Conservation (phyloP, 2,888 invertebrate species). For the Caenorhabditis sp. region DNA sequence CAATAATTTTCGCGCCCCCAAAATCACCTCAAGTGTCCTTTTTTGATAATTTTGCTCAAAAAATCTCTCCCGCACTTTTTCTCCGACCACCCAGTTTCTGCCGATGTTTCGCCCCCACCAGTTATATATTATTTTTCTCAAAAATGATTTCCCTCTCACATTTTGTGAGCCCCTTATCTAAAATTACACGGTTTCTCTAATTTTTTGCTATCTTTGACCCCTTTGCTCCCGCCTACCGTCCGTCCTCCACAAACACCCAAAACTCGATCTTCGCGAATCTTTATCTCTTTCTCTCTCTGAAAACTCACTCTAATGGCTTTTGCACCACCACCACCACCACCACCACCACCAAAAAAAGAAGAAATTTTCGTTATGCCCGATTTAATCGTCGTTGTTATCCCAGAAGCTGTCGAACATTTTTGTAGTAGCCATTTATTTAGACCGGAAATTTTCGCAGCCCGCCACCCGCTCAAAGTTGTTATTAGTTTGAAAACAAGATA, state of each 20-base stretch:
- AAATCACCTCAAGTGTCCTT: constrained; percentile 49
- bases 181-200: constrained; percentile 30
- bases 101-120: constrained; percentile 17
- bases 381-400: constrained; percentile 31
- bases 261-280: constrained; percentile 37
- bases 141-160: constrained; percentile 2
- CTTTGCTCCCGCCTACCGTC: neutral
- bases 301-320: constrained; percentile 33
- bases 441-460: neutral
- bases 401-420: no score
- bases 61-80: neutral
- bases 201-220: neutral
- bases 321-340: neutral
- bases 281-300: neutral
- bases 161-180: neutral
- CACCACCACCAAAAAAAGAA: neutral
- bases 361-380: constrained; percentile 9
- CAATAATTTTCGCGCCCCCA: no score
- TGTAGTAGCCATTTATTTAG: neutral
- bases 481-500: constrained; percentile 52
- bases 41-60: constrained; percentile 49
- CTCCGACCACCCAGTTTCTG: constrained; percentile 22
- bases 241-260: constrained; percentile 17
- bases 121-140: constrained; percentile 4
- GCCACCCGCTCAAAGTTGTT: constrained; percentile 24